Evolutionary conservation across 2,113 vertebrate genomes (phyloP), one percentile per base, ranked within the genome.

Genomic region (Malurus melanocephalus): DNA sequence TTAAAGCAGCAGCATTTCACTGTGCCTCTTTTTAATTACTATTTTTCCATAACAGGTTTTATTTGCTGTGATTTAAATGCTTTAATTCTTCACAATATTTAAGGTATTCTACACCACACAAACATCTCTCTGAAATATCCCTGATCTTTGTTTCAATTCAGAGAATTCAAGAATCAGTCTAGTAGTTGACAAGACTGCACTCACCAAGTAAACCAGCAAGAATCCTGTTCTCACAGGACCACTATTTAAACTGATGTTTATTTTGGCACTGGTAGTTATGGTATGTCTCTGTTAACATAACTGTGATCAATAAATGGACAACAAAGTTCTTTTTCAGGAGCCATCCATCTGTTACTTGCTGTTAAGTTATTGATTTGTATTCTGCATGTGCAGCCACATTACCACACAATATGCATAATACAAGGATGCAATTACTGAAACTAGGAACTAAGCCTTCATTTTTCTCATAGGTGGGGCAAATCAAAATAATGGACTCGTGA

Each of bases 301-400:
- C 81, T 91, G 91, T 16, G 27, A 93, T 87, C 85, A 94, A 79
- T 85, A 95, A 95, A 96, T 18, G 61, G 76, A 93, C 92, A 94
- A 91, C 52, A 89, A 89, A 93, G 88, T 84, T 81, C 45, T 43
- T 78, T 52, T 32, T 10, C 64, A 53, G 85, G 87, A 88, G 59
- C 71, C 67, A 68, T 91, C 93, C 92, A 93, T 93, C 80, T 95
- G 93, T 85, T 95, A 88, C 72, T 94, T 72, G 30, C 45, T 57
- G 53, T 64, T 78, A 80, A 96, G 68, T 73, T 82, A 91, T 61
- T 68, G 85, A 95, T 95, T 94, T 91, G 82, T 46, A 85, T 93
- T 93, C 92, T 74, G 85, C n/a, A 51, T 2, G 4, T 88, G 85
- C 68, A 93, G 55, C 61, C 72, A 59, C 67, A 78, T 93, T 92